These are phyloP conservation scores for Cathartes aura DNA, from an alignment of 2,113 vertebrate genomes.

Conservation along the genomic window DNA sequence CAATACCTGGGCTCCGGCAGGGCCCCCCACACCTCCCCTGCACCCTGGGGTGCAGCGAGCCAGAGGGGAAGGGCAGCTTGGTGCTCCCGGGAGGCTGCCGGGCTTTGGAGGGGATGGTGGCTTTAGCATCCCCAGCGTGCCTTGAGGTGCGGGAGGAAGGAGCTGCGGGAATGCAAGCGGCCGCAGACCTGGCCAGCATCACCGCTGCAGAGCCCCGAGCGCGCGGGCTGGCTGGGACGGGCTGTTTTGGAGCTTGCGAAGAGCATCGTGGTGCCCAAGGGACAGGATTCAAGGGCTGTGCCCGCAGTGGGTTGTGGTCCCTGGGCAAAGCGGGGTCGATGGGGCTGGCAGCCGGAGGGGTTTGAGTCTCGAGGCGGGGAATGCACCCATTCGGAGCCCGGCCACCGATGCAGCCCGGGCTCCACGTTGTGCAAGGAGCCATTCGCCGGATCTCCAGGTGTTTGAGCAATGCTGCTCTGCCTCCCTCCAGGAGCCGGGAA, in stretches of 20 bases:
- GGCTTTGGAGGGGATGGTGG: neutral
- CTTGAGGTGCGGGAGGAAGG: neutral
- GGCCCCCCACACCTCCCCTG: accelerated
- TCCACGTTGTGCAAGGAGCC: neutral
- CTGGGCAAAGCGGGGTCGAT: neutral
- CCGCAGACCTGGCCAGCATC: neutral
- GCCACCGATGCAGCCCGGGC: neutral
- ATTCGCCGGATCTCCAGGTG: neutral
- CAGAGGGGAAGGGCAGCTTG: neutral
- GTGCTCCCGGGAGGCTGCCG: neutral
- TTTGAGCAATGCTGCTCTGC: neutral
- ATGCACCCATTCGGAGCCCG: accelerated
- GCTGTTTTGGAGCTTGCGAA: neutral
- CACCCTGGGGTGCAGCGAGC: neutral
- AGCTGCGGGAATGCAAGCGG: neutral
- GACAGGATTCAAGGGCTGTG: neutral
- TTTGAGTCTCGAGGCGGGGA: neutral
- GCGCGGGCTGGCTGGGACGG: neutral
- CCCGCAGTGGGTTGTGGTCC: neutral
- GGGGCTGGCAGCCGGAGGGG: neutral
- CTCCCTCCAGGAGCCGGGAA: neutral
- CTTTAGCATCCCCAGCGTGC: neutral
- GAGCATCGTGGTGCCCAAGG: neutral
- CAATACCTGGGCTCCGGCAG: neutral
- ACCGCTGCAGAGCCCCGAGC: neutral